A percentile compares a stretch with the other conserved stretches of the same genome.
Conservation (phyloP, 2,113 vertebrate genomes). For the Prinia subflava region DNA sequence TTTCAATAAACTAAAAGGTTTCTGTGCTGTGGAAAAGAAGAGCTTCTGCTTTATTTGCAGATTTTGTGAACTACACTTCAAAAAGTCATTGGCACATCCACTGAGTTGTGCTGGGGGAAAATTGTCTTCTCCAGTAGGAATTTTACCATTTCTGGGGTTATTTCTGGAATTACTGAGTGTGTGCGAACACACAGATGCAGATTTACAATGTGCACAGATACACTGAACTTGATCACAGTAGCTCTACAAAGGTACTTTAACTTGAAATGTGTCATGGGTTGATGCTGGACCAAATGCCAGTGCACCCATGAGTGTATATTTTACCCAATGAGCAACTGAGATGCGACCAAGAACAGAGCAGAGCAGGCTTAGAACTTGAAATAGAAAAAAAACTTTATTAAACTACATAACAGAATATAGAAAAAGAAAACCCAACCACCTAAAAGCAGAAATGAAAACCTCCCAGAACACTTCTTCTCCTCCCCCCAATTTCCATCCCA, state of each 20-base stretch:
- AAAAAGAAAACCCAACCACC: no score
- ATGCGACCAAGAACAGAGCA: no score
- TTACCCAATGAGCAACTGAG: no score
- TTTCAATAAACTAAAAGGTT: not conserved
- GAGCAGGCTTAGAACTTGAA: no score
- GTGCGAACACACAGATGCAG: not conserved
- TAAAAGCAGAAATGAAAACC: no score
- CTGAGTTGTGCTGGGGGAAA: not conserved
- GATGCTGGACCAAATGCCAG: no score
- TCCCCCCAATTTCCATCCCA: no score
- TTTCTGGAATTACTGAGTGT: not conserved
- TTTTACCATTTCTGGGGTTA: accelerated
- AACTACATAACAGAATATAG: no score
- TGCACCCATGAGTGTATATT: no score
- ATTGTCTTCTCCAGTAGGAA: not conserved
- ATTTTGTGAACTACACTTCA: not conserved
- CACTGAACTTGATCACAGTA: not conserved
- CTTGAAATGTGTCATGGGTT: no score
- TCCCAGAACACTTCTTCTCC: no score
- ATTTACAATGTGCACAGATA: not conserved
- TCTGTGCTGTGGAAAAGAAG: not conserved
- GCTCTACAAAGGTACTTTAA: not conserved
- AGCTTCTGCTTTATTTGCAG: not conserved
- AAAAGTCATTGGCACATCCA: not conserved
- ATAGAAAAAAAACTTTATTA: no score